Percentiles rank a stretch among this genome's conserved stretches.
phyloP scores from a whole-genome alignment of 2,888 invertebrate species.

The Adineta ricciae region DNA sequence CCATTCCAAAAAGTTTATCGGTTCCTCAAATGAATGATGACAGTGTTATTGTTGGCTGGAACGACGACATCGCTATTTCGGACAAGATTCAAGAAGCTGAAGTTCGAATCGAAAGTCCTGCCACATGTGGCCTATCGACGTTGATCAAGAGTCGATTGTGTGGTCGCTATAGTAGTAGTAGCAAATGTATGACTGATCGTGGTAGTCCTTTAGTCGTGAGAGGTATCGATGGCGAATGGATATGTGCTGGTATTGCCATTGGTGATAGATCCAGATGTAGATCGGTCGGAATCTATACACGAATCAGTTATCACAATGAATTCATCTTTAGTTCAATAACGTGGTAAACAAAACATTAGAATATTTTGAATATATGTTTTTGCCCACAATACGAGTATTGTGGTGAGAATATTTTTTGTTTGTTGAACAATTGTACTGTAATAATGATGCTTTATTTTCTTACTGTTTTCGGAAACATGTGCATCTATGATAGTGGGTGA shows the following conservation, averaged over 20 bases:
- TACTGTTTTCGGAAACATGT: no score
- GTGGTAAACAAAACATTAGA: no score
- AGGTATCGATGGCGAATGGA: not conserved
- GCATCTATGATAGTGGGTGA: no score
- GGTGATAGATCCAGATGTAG: not conserved
- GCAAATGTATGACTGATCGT: not conserved
- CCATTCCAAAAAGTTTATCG: not conserved
- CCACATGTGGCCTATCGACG: not conserved
- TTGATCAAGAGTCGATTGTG: not conserved
- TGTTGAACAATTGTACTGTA: no score
- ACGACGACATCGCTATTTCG: not conserved
- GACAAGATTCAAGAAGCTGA: not conserved
- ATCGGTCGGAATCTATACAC: not conserved
- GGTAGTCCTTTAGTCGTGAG: not conserved
- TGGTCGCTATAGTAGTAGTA: not conserved
- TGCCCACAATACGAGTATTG: no score
- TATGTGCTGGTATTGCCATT: not conserved
- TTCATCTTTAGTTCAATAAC: no score
- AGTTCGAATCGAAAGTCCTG: not conserved
- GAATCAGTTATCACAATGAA: not conserved
- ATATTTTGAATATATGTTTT: no score
- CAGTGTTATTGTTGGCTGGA: no score
- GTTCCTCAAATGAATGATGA: not conserved
- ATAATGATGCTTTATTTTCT: no score
- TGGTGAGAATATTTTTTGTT: no score